Conservation (phyloP, 2,888 invertebrate species). For the Drosophila mettleri region DNA sequence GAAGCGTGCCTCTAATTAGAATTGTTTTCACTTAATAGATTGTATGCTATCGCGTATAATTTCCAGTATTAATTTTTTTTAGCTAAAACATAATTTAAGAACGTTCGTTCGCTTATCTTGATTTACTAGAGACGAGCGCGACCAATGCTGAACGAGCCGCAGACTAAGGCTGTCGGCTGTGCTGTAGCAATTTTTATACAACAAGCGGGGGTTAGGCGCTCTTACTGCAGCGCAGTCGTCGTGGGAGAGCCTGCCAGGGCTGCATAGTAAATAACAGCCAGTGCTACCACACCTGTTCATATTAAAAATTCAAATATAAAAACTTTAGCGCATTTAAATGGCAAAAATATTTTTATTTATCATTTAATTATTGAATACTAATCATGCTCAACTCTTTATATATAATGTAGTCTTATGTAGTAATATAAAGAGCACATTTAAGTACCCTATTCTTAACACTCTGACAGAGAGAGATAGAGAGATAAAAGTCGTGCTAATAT, state of each 20-base stretch:
- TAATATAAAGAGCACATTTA: background rate
- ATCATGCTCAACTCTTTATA: background rate
- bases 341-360: background rate
- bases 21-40: constrained; percentile 26
- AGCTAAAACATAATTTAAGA: constrained; percentile 2
- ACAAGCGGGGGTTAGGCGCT: constrained; percentile 27
- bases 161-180: constrained; percentile 63
- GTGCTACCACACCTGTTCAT: constrained; percentile 41
- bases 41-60: constrained; percentile 55
- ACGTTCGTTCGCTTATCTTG: background rate
- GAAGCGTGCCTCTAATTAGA: constrained; percentile 11
- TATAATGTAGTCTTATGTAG: background rate
- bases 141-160: constrained; percentile 61
- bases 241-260: constrained; percentile 43
- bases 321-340: constrained; percentile 28
- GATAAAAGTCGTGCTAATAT: constrained; percentile 43
- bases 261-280: constrained; percentile 21
- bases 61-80: constrained; percentile 40
- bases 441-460: background rate
- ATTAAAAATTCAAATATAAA: constrained; percentile 7
- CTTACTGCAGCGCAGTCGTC: constrained; percentile 42
- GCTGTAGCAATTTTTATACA: constrained; percentile 69
- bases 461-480: constrained; percentile 10
- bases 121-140: constrained; percentile 45
- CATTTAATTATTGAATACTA: background rate